Percentiles rank a stretch among this genome's conserved stretches.
phyloP scores from a whole-genome alignment of 2,113 vertebrate genomes.

The Urocolius indicus region DNA sequence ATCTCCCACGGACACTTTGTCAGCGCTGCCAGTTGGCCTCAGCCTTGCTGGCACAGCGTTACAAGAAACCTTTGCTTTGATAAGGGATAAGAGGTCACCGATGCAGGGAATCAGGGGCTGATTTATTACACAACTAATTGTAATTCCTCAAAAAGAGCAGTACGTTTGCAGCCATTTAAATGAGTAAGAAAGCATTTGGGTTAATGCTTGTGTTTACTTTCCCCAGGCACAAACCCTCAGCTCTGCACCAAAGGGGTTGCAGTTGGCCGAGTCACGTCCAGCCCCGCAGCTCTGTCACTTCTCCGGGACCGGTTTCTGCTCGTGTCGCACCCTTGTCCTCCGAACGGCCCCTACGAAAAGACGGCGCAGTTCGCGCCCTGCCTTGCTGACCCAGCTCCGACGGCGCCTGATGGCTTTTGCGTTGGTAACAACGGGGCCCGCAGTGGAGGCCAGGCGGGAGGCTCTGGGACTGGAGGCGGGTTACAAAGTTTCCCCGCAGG shows the following conservation, averaged over 20 bases:
- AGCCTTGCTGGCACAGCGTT: not conserved
- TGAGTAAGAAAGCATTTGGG: not conserved
- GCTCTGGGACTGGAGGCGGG: not conserved
- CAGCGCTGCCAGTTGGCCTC: not conserved
- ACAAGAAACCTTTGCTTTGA: not conserved
- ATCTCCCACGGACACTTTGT: fast-evolving
- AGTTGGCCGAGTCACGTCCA: not conserved
- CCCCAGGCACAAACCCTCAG: not conserved
- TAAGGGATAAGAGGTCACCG: not conserved
- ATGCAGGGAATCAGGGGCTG: not conserved
- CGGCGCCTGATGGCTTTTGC: fast-evolving
- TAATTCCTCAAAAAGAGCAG: not conserved
- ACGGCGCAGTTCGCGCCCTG: not conserved
- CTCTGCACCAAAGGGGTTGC: fast-evolving
- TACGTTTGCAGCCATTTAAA: not conserved
- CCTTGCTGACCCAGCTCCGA: not conserved
- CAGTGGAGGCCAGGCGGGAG: not conserved
- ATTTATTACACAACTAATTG: not conserved
- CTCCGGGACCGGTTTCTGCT: not conserved
- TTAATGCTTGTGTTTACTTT: not conserved
- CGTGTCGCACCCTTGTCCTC: not conserved
- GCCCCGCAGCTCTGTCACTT: not conserved
- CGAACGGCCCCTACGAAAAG: not conserved
- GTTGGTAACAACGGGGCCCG: fast-evolving
- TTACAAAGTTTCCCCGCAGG: not conserved